Base-by-base conservation (phyloP, 2,113 vertebrate species). In the Triplophysa siluroides region DNA sequence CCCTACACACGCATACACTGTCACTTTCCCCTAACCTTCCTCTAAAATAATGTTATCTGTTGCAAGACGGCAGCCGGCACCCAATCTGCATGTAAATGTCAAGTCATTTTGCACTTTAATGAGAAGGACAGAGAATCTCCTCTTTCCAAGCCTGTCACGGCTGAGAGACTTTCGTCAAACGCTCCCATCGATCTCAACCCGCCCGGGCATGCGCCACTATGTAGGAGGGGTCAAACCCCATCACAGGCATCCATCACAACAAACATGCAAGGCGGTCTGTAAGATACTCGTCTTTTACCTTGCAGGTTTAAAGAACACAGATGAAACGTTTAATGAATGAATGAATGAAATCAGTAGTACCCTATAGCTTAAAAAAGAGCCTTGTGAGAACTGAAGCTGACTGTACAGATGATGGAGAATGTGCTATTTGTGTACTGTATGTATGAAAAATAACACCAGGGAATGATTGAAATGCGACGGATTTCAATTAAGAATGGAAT, bases 61-160 rank as follows among this genome's bases (percentile, higher is more conserved):
- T 63, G 68, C 78, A 33, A 70, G 19, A 23, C 58, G 45, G 62
- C 75, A 77, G 75, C 75, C 43, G 24, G 62, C 62, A 77, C 24
- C 75, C 75, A 65, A 77, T 77, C 75, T 77, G 62, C 75, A 77
- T 77, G 75, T 77, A 77, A 77, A 77, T 77, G 75, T 77, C 75
- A 77, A 77, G 75, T 77, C 75, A 77, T 66, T 77, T 77, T 77
- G 75, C 62, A 77, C 62, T 65, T 77, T 77, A 77, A 77, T 77
- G 75, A 77, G 75, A 77, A 77, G 75, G 75, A 77, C 75, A 77
- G 75, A 77, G 75, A 64, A 77, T 64, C 64, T 77, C 47, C 61
- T 77, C 75, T 77, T 77, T 54, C 26, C 75, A 77, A 64, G 47
- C 62, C 29, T 77, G 75, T 65, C 75, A 77, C 75, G 75, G 75